phyloP scores from a whole-genome alignment of 1,140 invertebrate species.

The Patella vulgata region DNA sequence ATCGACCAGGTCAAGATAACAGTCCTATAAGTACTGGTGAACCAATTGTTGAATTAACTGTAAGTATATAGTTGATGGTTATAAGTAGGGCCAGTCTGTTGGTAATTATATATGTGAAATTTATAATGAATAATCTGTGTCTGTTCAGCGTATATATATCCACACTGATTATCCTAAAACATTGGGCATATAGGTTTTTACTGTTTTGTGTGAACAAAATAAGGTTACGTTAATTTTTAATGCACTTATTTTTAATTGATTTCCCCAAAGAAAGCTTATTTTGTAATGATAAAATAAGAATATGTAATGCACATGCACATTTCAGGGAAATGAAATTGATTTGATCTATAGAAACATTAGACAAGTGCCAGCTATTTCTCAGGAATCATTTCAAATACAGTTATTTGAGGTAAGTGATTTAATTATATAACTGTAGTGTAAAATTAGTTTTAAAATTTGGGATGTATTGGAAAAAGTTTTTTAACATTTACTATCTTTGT shows the following conservation, averaged over 20 bases:
- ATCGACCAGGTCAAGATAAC: slow-evolving; percentile 63
- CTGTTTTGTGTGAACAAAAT: too few relatives aligned
- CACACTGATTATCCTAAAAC: too few relatives aligned
- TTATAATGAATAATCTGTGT: neutral
- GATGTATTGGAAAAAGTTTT: neutral
- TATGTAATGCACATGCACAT: too few relatives aligned
- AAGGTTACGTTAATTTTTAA: too few relatives aligned
- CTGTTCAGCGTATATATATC: neutral
- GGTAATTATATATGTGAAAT: neutral
- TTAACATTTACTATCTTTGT: neutral
- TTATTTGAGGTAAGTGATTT: slow-evolving; percentile 73
- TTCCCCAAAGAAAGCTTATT: too few relatives aligned
- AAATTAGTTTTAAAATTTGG: neutral
- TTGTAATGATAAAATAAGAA: too few relatives aligned
- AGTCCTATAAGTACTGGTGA: slow-evolving; percentile 65
- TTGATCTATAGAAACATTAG: slow-evolving; percentile 77
- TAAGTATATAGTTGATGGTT: slow-evolving; percentile 36
- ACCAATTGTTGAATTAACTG: slow-evolving; percentile 85
- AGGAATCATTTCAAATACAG: slow-evolving; percentile 76
- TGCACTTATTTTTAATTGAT: too few relatives aligned
- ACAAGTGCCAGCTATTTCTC: slow-evolving; percentile 71
- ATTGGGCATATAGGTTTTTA: too few relatives aligned
- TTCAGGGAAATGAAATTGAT: slow-evolving; percentile 79
- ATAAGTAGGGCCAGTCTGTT: neutral
- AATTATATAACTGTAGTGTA: slow-evolving; percentile 10